phyloP scores from a whole-genome alignment of 1,140 invertebrate genomes.

The Holcopasites calliopsidis region DNA sequence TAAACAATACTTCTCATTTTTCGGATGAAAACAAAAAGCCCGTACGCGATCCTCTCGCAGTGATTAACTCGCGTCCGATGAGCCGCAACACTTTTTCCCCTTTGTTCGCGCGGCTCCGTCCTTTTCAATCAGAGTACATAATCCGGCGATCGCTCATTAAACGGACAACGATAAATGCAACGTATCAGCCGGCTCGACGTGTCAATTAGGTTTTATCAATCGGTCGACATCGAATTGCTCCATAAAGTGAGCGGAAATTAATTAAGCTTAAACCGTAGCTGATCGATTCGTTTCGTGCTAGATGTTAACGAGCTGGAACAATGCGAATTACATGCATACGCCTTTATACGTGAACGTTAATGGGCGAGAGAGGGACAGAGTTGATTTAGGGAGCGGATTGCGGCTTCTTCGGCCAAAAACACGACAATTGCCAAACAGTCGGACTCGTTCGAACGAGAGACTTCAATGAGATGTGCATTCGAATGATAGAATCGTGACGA shows the following conservation, averaged over 20 bases:
- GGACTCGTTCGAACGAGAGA: neutral
- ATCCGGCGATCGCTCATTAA: neutral
- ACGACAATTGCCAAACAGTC: constrained; percentile 13
- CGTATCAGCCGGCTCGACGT: neutral
- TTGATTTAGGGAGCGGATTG: neutral
- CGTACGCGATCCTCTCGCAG: too few relatives aligned
- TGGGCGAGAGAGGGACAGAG: neutral
- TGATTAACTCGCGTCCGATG: too few relatives aligned
- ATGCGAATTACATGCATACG: constrained; percentile 10
- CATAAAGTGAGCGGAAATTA: constrained; percentile 15
- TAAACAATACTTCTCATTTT: neutral
- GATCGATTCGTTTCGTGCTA: neutral
- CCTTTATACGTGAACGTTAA: neutral
- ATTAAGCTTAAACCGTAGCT: constrained; percentile 26
- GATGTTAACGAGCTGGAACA: constrained; percentile 31
- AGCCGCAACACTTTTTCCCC: neutral
- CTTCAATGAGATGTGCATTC: too few relatives aligned
- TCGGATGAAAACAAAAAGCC: neutral
- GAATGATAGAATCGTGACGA: neutral
- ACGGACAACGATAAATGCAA: neutral
- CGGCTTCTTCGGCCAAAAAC: constrained; percentile 2
- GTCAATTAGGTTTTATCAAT: constrained; percentile 25
- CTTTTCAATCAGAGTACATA: constrained; percentile 17
- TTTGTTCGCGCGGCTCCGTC: neutral
- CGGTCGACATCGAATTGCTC: constrained; percentile 17